These are phyloP conservation scores for Okapia johnstoni DNA, from an alignment of 2,113 vertebrate species.

Conservation along the genomic window DNA sequence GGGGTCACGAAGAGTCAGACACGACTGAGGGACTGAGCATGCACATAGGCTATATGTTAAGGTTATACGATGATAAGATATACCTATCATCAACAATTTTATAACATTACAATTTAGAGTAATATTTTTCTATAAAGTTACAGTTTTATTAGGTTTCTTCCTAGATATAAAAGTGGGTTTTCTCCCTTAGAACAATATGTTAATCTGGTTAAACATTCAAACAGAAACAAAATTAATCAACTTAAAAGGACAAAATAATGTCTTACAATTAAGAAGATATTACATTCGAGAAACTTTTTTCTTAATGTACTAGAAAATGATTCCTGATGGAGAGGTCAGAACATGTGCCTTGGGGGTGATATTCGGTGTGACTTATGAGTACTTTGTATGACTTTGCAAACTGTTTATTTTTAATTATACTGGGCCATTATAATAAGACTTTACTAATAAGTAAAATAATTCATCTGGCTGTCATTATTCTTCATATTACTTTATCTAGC, in stretches of 20 bases:
- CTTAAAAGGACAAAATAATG: neutral
- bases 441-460: constrained; percentile 34
- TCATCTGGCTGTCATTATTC: constrained; percentile 42
- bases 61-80: neutral
- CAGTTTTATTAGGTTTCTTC: neutral
- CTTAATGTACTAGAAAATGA: neutral
- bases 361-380: neutral
- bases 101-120: neutral
- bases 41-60: neutral
- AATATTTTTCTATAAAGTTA: neutral
- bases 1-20: neutral
- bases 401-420: constrained; percentile 44
- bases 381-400: constrained; percentile 51
- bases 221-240: neutral
- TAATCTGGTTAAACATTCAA: constrained; percentile 31
- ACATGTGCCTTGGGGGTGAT: neutral
- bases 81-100: neutral
- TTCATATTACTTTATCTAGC: constrained; percentile 38
- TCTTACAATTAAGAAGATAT: neutral
- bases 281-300: neutral
- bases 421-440: constrained; percentile 10
- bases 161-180: neutral
- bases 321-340: neutral
- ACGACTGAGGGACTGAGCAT: neutral
- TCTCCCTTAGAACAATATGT: neutral